Conservation (phyloP, 2,797 vertebrate species). For the Tangara arthus region DNA sequence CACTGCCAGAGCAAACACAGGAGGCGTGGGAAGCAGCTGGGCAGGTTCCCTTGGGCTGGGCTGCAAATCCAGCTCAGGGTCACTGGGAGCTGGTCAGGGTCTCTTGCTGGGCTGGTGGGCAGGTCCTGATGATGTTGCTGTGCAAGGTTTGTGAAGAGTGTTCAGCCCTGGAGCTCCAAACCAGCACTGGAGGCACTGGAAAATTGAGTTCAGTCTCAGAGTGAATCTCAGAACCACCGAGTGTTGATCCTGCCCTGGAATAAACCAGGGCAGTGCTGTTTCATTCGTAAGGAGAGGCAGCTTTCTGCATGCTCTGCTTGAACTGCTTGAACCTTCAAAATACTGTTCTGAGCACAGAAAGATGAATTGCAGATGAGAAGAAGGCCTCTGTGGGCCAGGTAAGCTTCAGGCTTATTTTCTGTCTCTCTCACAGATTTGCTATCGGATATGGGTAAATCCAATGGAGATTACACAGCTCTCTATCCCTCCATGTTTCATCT, state of each 20-base stretch:
- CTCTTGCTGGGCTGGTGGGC: accelerated
- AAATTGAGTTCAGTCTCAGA: accelerated
- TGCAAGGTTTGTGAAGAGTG: neutral
- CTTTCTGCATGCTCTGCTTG: neutral
- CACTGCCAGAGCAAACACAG: neutral
- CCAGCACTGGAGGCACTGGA: neutral
- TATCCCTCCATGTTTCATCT: neutral
- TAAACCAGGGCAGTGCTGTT: accelerated
- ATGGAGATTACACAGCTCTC: neutral
- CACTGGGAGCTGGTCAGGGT: neutral
- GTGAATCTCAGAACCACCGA: accelerated
- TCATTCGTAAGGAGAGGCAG: neutral
- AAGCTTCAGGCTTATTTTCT: neutral
- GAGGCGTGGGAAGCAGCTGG: neutral
- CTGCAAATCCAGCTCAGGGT: neutral
- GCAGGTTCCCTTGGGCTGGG: neutral
- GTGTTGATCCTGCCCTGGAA: neutral
- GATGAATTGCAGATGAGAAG: neutral
- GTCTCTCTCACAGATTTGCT: neutral
- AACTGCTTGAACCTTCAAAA: neutral
- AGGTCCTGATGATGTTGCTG: accelerated
- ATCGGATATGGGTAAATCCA: neutral
- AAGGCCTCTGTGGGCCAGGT: neutral
- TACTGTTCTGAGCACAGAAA: neutral
- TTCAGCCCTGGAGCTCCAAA: neutral